These are phyloP conservation scores for Galaxea fascicularis DNA, from an alignment of 92 coral and sea anemone genomes.

Conservation along the genomic window DNA sequence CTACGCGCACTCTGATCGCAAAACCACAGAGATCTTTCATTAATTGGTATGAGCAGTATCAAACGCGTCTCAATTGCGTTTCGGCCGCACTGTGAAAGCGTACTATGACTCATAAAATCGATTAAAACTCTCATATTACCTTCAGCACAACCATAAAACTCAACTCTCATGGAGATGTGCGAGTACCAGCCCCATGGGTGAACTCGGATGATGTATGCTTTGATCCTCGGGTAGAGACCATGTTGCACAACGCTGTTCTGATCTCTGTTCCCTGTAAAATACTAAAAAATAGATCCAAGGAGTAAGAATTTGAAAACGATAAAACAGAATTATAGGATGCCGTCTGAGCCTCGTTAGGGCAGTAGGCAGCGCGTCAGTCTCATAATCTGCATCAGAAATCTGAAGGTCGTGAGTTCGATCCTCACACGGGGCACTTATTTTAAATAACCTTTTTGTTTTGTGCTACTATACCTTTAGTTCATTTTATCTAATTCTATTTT, in stretches of 20 bases:
- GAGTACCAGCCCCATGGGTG: conserved; percentile 79
- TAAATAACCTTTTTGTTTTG: no score
- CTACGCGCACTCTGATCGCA: no score
- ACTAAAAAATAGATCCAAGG: conserved; percentile 27
- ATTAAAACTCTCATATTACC: conserved; percentile 34
- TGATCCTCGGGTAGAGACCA: conserved; percentile 73
- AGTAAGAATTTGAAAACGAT: not conserved
- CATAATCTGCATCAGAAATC: conserved; percentile 61
- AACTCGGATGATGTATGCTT: conserved; percentile 72
- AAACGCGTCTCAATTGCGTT: not conserved
- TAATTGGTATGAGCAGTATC: no score
- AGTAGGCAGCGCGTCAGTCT: conserved; percentile 82
- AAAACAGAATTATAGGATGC: no score
- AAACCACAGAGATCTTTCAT: no score
- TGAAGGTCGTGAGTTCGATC: conserved; percentile 99
- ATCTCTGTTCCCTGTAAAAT: conserved; percentile 82
- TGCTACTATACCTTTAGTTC: no score
- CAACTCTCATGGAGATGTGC: conserved; percentile 80
- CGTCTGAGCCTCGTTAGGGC: conserved; percentile 68
- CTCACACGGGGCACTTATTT: conserved; percentile 89
- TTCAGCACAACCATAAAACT: conserved; percentile 81
- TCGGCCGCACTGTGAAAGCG: not conserved
- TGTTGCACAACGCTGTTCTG: conserved; percentile 75
- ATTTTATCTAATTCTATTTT: no score
- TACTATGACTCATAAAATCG: no score